A percentile compares a stretch with the other conserved stretches of the same genome.
Conservation (phyloP, 1,140 invertebrate species). For the Drosophila nebulosa region DNA sequence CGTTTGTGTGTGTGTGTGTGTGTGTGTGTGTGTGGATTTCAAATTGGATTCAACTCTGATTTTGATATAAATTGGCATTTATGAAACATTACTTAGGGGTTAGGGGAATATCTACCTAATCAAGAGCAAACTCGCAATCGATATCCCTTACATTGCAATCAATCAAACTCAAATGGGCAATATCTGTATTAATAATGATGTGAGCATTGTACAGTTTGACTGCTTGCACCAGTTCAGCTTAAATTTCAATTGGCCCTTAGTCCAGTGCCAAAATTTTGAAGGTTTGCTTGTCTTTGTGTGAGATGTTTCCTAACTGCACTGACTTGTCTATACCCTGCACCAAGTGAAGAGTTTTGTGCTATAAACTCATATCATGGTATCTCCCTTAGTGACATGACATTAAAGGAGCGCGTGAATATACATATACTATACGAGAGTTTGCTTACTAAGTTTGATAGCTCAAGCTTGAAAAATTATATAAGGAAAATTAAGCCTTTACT, state of each 20-base stretch:
- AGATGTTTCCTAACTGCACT: no score
- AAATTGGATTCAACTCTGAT: constrained; percentile 64
- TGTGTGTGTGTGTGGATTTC: constrained; percentile 1
- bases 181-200: constrained; percentile 19
- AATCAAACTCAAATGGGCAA: constrained; percentile 23
- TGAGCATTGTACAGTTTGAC: neutral
- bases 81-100: constrained; percentile 1
- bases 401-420: no score
- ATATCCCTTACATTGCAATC: neutral
- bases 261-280: neutral
- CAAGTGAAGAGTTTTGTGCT: no score
- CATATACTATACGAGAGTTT: no score
- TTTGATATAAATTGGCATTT: constrained; percentile 53
- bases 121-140: neutral
- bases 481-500: no score
- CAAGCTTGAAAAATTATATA: no score
- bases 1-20: no score
- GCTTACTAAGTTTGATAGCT: no score
- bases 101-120: neutral
- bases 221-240: neutral
- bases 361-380: no score
- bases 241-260: neutral
- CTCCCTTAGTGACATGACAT: no score
- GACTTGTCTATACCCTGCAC: no score
- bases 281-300: no score